Percentiles rank a stretch among this genome's conserved stretches.
These are phyloP conservation scores for Penaeus vannamei DNA, from an alignment of 1,140 invertebrate genomes.

Conservation along the genomic window DNA sequence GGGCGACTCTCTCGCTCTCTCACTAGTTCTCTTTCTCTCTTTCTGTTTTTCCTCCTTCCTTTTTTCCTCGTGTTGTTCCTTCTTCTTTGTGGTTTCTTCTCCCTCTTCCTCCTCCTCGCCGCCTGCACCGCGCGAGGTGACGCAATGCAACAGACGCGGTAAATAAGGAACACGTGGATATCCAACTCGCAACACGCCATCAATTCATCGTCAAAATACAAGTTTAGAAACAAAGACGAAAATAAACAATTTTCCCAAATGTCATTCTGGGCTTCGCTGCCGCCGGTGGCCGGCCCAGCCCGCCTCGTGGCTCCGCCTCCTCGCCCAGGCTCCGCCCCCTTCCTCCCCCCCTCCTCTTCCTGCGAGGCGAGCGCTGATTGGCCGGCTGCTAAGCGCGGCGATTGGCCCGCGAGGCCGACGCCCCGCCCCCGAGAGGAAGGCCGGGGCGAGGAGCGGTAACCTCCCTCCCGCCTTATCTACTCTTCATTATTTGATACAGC, in stretches of 20 bases:
- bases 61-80: background rate
- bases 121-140: too few relatives aligned
- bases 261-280: constrained; percentile 32
- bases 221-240: constrained; percentile 54
- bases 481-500: constrained; percentile 64
- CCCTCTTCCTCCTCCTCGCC: background rate
- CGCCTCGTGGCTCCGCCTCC: too few relatives aligned
- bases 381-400: background rate
- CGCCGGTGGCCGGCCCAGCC: too few relatives aligned
- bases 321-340: too few relatives aligned
- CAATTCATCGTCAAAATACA: constrained; percentile 43
- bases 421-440: constrained; percentile 27
- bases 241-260: constrained; percentile 58
- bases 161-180: constrained; percentile 29
- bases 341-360: constrained; percentile 27
- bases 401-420: constrained; percentile 35
- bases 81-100: background rate
- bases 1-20: constrained; percentile 26
- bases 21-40: constrained; percentile 16
- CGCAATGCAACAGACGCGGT: constrained; percentile 10
- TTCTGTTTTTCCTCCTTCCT: background rate
- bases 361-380: constrained; percentile 21
- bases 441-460: constrained; percentile 2
- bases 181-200: constrained; percentile 44
- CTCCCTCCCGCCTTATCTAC: constrained; percentile 49